Conservation (phyloP, 2,888 invertebrate species). For the Hartigia nigra region DNA sequence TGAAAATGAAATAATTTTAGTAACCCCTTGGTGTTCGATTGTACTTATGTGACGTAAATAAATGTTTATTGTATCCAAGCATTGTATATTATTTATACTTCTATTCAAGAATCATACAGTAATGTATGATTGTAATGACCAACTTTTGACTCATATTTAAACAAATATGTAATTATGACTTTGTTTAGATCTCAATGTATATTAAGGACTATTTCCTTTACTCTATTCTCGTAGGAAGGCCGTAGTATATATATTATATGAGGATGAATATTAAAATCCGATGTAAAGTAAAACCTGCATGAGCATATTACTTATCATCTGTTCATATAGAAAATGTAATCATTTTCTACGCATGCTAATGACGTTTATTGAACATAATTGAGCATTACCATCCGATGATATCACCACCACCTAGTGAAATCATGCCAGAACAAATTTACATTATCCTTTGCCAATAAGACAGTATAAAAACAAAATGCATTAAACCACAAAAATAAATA, state of each 20-base stretch:
- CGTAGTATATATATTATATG: too few relatives aligned
- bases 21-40: constrained; percentile 64
- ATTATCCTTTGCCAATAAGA: neutral
- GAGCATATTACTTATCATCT: neutral
- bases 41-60: constrained; percentile 64
- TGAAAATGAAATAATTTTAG: constrained; percentile 56
- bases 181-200: too few relatives aligned
- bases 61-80: constrained; percentile 61
- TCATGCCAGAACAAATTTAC: neutral
- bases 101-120: neutral
- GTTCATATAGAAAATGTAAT: neutral
- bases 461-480: neutral
- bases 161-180: too few relatives aligned
- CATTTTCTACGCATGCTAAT: neutral
- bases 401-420: neutral
- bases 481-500: neutral
- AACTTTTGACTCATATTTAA: neutral
- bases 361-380: neutral
- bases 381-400: neutral
- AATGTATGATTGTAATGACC: neutral
- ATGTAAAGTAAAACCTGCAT: too few relatives aligned
- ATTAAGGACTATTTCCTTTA: too few relatives aligned
- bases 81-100: neutral
- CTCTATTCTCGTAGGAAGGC: too few relatives aligned
- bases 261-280: too few relatives aligned